Conservation (phyloP, 1,140 invertebrate species). For the Drosophila prosaltans region DNA sequence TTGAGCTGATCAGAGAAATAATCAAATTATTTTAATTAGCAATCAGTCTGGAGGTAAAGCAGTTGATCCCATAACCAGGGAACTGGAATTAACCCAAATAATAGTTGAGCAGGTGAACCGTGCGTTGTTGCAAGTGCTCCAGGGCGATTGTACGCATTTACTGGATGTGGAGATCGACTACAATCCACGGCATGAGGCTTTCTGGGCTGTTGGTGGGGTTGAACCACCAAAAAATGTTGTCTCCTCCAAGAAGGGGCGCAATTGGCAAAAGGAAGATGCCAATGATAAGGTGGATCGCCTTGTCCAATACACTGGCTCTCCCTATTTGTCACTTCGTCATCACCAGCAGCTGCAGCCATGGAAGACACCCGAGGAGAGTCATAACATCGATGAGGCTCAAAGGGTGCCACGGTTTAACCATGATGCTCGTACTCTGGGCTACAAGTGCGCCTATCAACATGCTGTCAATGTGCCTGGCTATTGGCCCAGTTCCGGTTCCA, state of each 20-base stretch:
- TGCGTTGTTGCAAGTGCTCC: conserved; percentile 85
- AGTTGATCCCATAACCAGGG: conserved; percentile 50
- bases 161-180: conserved; percentile 88
- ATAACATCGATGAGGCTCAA: conserved; percentile 72
- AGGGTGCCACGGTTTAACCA: conserved; percentile 85
- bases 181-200: conserved; percentile 90
- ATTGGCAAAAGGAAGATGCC: conserved; percentile 80
- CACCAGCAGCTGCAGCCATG: conserved; percentile 87
- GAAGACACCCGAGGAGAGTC: conserved; percentile 84
- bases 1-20: conserved; percentile 73
- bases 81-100: conserved; percentile 60
- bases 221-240: conserved; percentile 84
- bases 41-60: conserved; percentile 14
- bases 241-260: conserved; percentile 78
- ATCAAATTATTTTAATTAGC: neutral
- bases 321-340: conserved; percentile 87
- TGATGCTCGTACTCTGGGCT: conserved; percentile 86
- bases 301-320: conserved; percentile 87
- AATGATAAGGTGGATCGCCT: conserved; percentile 86
- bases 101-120: conserved; percentile 89
- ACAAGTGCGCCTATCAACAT: conserved; percentile 84
- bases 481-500: conserved; percentile 88
- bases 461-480: conserved; percentile 90
- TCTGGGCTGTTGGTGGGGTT: conserved; percentile 90
- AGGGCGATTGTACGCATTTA: conserved; percentile 85